phyloP scores from a whole-genome alignment of 2,888 invertebrate genomes.

The Pristionchus japonicus region DNA sequence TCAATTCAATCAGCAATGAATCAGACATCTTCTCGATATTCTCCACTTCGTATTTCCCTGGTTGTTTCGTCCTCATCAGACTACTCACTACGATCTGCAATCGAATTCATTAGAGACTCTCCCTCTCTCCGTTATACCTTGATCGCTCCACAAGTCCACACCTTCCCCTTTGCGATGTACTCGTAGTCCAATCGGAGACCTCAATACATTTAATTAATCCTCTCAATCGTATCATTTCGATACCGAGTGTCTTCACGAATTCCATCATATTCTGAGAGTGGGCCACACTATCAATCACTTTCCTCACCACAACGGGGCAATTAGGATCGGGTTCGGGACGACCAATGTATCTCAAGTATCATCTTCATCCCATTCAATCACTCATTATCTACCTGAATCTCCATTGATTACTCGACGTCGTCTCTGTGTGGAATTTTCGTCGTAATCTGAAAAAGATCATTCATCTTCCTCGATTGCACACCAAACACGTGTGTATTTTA shows the following conservation, averaged over 20 bases:
- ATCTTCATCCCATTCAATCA: not conserved
- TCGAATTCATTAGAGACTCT: not conserved
- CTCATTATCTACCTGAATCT: constrained; percentile 53
- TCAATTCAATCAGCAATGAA: constrained; percentile 58
- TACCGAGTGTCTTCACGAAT: constrained; percentile 61
- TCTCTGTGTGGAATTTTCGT: constrained; percentile 57
- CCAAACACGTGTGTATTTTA: not conserved
- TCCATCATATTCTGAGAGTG: constrained; percentile 64
- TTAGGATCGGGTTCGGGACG: constrained; percentile 61
- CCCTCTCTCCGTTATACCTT: constrained; percentile 44
- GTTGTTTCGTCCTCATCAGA: constrained; percentile 50
- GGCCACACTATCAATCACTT: constrained; percentile 59
- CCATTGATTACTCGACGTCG: constrained; percentile 55
- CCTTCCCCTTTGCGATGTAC: constrained; percentile 59
- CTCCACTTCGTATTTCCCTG: constrained; percentile 24
- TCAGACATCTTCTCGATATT: constrained; percentile 50
- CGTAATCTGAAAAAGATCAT: constrained; percentile 52
- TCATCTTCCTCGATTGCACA: not conserved
- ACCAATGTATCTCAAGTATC: constrained; percentile 31
- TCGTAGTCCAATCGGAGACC: constrained; percentile 65
- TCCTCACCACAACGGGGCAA: constrained; percentile 63
- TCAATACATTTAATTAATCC: constrained; percentile 31
- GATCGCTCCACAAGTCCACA: constrained; percentile 60
- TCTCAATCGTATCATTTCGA: too few species aligned
- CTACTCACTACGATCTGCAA: constrained; percentile 49